Evolutionary conservation across 2,888 invertebrate species (phyloP).

Genomic region (Dendrolimus pini): DNA sequence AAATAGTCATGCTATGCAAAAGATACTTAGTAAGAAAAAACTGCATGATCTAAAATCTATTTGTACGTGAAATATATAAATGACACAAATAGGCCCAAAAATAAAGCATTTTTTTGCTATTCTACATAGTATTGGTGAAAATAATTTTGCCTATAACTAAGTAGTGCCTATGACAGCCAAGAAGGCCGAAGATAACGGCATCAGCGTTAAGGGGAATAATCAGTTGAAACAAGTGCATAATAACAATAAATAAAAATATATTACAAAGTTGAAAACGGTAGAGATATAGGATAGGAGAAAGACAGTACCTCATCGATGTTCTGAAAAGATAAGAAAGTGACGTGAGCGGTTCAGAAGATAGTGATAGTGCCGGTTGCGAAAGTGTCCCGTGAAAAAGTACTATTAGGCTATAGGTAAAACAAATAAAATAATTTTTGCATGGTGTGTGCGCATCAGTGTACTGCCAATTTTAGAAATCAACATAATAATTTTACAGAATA

Average conservation of each 20-base stretch:
- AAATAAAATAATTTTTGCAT: constrained; percentile 7
- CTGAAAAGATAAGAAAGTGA: constrained; percentile 78
- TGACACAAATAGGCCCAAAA: neutral
- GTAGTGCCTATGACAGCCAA: constrained; percentile 3
- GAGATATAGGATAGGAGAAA: constrained; percentile 52
- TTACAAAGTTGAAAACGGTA: constrained; percentile 49
- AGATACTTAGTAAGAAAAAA: neutral
- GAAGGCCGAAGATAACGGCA: constrained; percentile 27
- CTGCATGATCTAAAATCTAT: neutral
- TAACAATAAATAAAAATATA: constrained; percentile 31
- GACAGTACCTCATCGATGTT: constrained; percentile 78
- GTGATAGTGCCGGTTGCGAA: constrained; percentile 56
- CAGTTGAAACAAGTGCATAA: constrained; percentile 38
- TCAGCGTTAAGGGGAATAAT: constrained; percentile 23
- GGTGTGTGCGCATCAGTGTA: neutral
- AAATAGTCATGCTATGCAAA: neutral
- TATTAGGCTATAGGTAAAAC: constrained; percentile 3
- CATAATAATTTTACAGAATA: neutral
- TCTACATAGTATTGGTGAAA: neutral
- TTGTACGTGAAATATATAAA: neutral
- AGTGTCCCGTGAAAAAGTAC: constrained; percentile 13
- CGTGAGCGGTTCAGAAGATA: constrained; percentile 54
- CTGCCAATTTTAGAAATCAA: neutral
- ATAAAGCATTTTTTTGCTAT: neutral
- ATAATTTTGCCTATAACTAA: neutral